Percentiles rank a stretch among this genome's conserved stretches.
phyloP scores from a whole-genome alignment of 2,888 invertebrate species.

The Oscheius myriophilus region DNA sequence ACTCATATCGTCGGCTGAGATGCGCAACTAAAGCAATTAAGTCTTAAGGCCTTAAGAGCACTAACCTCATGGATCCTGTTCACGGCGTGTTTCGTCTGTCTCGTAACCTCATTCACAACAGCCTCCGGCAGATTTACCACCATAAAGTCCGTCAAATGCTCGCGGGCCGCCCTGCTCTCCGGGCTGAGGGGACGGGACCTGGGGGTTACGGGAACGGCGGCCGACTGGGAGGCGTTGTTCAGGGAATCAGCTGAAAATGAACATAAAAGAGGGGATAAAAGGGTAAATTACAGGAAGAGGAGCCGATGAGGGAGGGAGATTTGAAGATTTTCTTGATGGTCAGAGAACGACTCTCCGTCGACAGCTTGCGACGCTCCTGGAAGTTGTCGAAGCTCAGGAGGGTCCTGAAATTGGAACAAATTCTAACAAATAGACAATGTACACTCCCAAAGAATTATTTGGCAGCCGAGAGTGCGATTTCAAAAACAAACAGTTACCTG shows the following conservation, averaged over 20 bases:
- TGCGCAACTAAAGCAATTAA: conserved; percentile 32
- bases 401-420: conserved; percentile 40
- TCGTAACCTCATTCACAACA: conserved; percentile 75
- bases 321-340: conserved; percentile 55
- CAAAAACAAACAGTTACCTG: conserved; percentile 28
- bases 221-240: not conserved
- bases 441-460: too few relatives aligned
- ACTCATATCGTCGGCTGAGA: conserved; percentile 83
- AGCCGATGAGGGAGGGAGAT: conserved; percentile 41
- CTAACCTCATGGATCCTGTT: conserved; percentile 72
- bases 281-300: conserved; percentile 31
- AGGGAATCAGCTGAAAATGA: conserved; percentile 14
- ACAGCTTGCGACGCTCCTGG: conserved; percentile 82
- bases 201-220: not conserved
- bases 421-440: too few relatives aligned
- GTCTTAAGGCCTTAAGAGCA: not conserved
- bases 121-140: conserved; percentile 70
- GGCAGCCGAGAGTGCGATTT: too few relatives aligned
- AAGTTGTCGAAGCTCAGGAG: conserved; percentile 80
- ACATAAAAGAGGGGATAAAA: not conserved
- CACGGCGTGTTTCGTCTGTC: conserved; percentile 77
- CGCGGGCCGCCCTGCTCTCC: conserved; percentile 68
- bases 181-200: conserved; percentile 46
- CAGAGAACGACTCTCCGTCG: conserved; percentile 72
- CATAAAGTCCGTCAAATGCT: conserved; percentile 72